Conservation (phyloP, 2,888 invertebrate genomes). For the Therioaphis trifolii region DNA sequence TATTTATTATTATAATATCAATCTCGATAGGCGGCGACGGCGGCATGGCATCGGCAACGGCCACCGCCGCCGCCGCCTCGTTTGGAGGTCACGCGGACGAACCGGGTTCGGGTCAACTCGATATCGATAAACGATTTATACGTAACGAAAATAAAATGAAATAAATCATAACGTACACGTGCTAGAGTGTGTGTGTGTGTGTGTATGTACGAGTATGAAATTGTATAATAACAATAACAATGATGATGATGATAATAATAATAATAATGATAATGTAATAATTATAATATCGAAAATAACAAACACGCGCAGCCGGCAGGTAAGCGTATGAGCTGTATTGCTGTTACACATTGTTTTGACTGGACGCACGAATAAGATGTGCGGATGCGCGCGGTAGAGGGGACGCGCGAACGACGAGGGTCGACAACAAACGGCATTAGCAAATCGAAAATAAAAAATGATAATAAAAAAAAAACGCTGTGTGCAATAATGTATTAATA, state of each 20-base stretch:
- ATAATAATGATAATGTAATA: constrained; percentile 22
- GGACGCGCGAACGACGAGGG: no score
- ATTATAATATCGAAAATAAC: background rate
- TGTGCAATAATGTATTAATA: no score
- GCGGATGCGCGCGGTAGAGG: background rate
- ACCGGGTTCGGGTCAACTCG: constrained; percentile 59
- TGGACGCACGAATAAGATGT: background rate
- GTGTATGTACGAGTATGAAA: no score
- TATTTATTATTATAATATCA: constrained; percentile 42
- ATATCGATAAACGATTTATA: constrained; percentile 41
- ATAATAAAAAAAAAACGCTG: no score
- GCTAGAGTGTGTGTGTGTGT: no score
- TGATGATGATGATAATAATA: no score
- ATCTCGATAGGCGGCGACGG: constrained; percentile 20
- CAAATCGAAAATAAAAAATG: no score
- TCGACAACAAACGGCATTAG: no score
- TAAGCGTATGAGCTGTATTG: background rate
- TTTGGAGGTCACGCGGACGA: constrained; percentile 59
- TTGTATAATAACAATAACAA: no score
- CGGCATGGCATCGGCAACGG: constrained; percentile 1
- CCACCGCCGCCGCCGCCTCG: constrained; percentile 20
- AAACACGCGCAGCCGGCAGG: background rate
- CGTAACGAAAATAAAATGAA: no score
- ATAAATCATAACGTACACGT: no score
- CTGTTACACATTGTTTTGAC: background rate